Base-by-base conservation (phyloP, 2,888 invertebrate genomes). In the Drosophila vallismaia region DNA sequence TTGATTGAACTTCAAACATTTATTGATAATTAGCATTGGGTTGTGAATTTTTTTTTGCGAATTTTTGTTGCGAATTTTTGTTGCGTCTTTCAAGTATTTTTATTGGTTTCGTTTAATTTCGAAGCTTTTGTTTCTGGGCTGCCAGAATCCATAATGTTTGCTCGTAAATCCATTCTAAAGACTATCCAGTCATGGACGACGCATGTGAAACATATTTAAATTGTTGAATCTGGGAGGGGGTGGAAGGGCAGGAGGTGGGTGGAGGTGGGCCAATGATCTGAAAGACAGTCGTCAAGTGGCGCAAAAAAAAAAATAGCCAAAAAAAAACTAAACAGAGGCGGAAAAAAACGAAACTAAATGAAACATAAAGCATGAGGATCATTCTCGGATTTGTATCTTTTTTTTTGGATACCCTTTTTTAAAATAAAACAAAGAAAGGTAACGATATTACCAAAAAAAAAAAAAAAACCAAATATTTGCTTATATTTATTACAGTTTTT, bases 1-100 rank as follows among this genome's bases (percentile, higher is more conserved):
- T 60, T 10, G 1, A 19, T 29, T 42, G 9, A 29, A 33, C 33
- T 51, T 59, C 10, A 49, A 45, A 59, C 33, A 60, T 60, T 73
- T 67, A 72, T 73, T 36, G 36, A 49, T 50, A 56, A 56, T 72
- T 72, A 56, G 71, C 48, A 56, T 64, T 58, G 12, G 50, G 36
- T 51, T 31, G 42, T 40, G 38, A 71, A 58, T 56, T 45, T 51
- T 14, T 14, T 14, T 1, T 14, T 14, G 14, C 14, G 1, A 14
- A 14, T 44, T n/a, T 46, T 9, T 46, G 24, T 8, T 29, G 19
- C 19, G 19, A 19, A 19, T 19, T 5, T n/a, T 28, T 19, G 5
- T n/a, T 6, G 19, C 42, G 5, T 10, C 63, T 44, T 62, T 62
- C 6, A 50, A 53, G 38, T 29, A 55, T 36, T 56, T 62, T 28